These are phyloP conservation scores for Autographa pulchrina DNA, from an alignment of 2,888 invertebrate genomes.

Conservation along the genomic window DNA sequence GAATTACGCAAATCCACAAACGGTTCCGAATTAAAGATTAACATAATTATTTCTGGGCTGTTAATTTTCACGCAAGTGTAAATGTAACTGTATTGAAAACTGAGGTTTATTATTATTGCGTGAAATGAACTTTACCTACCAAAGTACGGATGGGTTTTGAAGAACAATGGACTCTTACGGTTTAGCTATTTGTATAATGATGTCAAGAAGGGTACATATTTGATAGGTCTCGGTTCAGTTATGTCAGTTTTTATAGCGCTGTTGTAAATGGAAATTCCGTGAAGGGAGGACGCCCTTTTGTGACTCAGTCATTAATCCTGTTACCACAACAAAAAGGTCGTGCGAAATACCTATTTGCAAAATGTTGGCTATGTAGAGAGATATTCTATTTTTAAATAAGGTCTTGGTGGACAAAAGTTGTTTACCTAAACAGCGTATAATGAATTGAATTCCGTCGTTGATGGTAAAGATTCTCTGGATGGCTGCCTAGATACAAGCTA, in stretches of 20 bases:
- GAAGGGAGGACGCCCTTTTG: not conserved
- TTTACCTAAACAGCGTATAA: not conserved
- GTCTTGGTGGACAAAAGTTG: no score
- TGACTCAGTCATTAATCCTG: not conserved
- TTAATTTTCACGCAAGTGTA: conserved; percentile 53
- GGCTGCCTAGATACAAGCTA: not conserved
- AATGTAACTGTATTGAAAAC: conserved; percentile 39
- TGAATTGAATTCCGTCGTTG: not conserved
- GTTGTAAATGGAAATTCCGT: not conserved
- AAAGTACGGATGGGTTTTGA: conserved; percentile 17
- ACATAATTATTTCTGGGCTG: conserved; percentile 49
- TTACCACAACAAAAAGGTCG: not conserved
- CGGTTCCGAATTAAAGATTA: conserved; percentile 43
- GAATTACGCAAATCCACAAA: conserved; percentile 48
- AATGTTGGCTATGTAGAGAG: not conserved
- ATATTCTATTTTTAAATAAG: not conserved
- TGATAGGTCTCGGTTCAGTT: not conserved
- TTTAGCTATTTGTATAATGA: conserved; percentile 19
- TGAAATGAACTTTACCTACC: conserved; percentile 9
- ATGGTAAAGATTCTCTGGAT: not conserved
- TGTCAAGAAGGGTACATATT: not conserved
- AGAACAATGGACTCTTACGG: conserved; percentile 36
- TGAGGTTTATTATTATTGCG: conserved; percentile 18
- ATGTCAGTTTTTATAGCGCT: not conserved
- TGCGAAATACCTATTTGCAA: not conserved